phyloP scores from a whole-genome alignment of 2,888 invertebrate genomes.

The Troides aeacus region DNA sequence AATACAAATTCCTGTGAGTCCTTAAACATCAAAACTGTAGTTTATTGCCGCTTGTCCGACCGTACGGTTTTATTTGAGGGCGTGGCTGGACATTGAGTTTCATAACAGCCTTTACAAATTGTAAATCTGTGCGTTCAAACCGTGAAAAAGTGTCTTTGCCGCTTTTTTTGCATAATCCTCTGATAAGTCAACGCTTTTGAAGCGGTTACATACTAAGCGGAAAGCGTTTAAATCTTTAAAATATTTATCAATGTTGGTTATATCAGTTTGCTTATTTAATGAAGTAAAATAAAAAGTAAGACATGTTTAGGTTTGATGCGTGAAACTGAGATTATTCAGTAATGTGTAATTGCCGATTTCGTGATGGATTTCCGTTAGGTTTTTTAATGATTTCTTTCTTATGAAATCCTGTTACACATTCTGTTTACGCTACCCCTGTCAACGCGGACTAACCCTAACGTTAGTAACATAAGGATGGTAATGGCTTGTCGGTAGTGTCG shows the following conservation, averaged over 20 bases:
- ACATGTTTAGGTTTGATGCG: too few species aligned
- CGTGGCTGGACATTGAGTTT: constrained; percentile 36
- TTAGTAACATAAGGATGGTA: constrained; percentile 24
- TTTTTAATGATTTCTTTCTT: background rate
- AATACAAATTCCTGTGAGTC: constrained; percentile 20
- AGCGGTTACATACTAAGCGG: constrained; percentile 7
- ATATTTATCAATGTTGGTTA: too few species aligned
- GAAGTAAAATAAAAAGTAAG: too few species aligned
- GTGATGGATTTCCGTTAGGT: too few species aligned
- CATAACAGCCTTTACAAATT: constrained; percentile 41
- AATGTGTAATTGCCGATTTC: too few species aligned
- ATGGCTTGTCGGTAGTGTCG: constrained; percentile 26
- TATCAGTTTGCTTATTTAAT: too few species aligned
- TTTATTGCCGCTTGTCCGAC: constrained; percentile 22
- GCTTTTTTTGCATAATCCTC: constrained; percentile 26
- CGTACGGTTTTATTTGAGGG: constrained; percentile 33
- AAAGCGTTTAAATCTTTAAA: too few species aligned
- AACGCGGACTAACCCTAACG: constrained; percentile 6
- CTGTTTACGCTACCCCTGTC: constrained; percentile 13
- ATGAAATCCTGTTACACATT: background rate
- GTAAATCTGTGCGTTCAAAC: constrained; percentile 39
- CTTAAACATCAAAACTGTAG: constrained; percentile 29
- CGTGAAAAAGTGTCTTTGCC: constrained; percentile 37
- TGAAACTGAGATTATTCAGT: too few species aligned
- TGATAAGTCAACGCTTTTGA: constrained; percentile 25